A percentile compares a stretch with the other conserved stretches of the same genome.
Conservation (phyloP, 2,888 invertebrate species). For the Strigamia maritima region DNA sequence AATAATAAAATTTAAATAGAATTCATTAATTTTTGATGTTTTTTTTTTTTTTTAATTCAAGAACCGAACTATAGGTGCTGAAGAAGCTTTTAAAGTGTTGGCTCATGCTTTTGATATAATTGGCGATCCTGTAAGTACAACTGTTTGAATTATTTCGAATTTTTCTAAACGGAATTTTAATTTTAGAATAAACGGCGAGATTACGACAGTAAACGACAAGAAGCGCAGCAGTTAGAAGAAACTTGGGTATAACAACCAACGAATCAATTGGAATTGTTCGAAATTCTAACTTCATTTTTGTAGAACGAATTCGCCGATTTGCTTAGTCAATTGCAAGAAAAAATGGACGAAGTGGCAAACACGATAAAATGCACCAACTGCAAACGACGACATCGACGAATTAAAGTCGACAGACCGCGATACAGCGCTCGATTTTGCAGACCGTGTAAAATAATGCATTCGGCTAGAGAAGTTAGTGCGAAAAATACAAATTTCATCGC, state of each 20-base stretch:
- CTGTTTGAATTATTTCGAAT: too few relatives aligned
- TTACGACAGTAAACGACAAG: conserved; percentile 68
- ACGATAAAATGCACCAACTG: conserved; percentile 94
- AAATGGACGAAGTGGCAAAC: conserved; percentile 91
- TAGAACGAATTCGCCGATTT: conserved; percentile 74
- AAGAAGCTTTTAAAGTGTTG: conserved; percentile 92
- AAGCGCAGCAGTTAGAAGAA: conserved; percentile 76
- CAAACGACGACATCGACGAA: conserved; percentile 81
- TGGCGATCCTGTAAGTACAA: conserved; percentile 76
- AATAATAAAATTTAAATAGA: too few relatives aligned
- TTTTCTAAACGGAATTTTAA: too few relatives aligned
- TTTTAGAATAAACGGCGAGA: conserved; percentile 67
- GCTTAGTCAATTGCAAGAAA: conserved; percentile 81
- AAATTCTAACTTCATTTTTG: neutral
- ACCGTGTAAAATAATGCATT: conserved; percentile 83
- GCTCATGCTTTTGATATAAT: conserved; percentile 93
- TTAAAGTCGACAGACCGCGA: conserved; percentile 78
- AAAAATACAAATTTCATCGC: neutral
- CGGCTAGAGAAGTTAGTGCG: conserved; percentile 71
- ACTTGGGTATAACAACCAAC: conserved; percentile 48
- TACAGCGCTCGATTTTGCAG: conserved; percentile 89
- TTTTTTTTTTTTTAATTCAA: neutral
- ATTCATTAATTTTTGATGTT: neutral
- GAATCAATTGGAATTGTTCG: neutral
- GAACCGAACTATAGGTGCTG: conserved; percentile 90